A percentile compares a stretch with the other conserved stretches of the same genome.
These are phyloP conservation scores for Ganaspis sp. DNA, from an alignment of 1,140 invertebrate genomes.

Conservation along the genomic window DNA sequence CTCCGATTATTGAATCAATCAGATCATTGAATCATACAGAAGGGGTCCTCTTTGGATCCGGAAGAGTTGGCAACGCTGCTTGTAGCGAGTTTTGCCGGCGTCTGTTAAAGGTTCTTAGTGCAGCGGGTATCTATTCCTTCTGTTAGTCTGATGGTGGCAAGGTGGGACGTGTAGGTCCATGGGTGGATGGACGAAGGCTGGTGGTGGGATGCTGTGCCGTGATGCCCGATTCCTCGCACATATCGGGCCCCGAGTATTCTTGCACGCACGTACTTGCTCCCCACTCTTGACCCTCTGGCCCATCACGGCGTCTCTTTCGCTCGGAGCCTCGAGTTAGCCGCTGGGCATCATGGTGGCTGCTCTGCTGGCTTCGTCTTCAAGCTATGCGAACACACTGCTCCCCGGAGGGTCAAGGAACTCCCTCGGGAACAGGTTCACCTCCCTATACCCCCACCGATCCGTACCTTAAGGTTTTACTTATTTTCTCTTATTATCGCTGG, in stretches of 20 bases:
- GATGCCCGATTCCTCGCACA: slow-evolving; percentile 50
- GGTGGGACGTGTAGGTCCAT: slow-evolving; percentile 50
- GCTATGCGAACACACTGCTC: slow-evolving; percentile 48
- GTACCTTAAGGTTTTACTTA: slow-evolving; percentile 69
- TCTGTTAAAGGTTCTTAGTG: slow-evolving; percentile 45
- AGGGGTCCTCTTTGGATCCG: no score
- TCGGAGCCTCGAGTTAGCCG: slow-evolving; percentile 62
- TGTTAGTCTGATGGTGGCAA: slow-evolving; percentile 2
- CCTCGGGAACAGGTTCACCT: slow-evolving; percentile 77
- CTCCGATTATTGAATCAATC: no score
- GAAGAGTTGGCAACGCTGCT: slow-evolving; percentile 23
- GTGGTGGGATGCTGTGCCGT: slow-evolving; percentile 65
- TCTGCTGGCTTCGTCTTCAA: slow-evolving; percentile 63
- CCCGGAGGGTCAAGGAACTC: slow-evolving; percentile 75
- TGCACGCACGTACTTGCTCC: neutral
- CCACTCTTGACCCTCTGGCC: slow-evolving; percentile 33
- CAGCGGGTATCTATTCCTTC: slow-evolving; percentile 23
- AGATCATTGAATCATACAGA: no score
- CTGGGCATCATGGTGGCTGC: slow-evolving; percentile 70
- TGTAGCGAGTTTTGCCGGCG: slow-evolving; percentile 20
- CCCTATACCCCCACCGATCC: slow-evolving; percentile 65
- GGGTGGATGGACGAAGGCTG: slow-evolving; percentile 56
- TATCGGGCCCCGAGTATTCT: neutral
- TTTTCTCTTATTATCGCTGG: slow-evolving; percentile 72
- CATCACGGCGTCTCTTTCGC: slow-evolving; percentile 46